Base-by-base conservation (phyloP, 2,888 invertebrate species). In the Scotopteryx bipunctaria region DNA sequence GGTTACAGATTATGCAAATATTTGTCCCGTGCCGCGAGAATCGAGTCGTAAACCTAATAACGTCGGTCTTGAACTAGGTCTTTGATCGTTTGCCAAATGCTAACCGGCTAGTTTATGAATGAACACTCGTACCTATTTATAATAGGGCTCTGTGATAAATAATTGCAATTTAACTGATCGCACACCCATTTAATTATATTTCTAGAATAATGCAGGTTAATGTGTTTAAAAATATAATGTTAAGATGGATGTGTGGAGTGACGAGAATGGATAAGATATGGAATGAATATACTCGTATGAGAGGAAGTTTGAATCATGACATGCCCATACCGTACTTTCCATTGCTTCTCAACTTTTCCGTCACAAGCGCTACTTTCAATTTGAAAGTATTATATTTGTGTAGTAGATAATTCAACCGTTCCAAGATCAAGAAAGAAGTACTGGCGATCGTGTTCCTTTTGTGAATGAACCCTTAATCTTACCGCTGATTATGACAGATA, bases 41-140 rank as follows among this genome's bases (percentile, higher is more conserved):
- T n/a, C 29, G 5, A 5, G 14, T 37, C 23, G 11, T 16, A 15
- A 38, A 27, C 27, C 16, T 27, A 16, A 15, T n/a, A n/a, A 17
- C n/a, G 8, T 11, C 27, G 32, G 37, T 36, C 25, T n/a, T 29
- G 29, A 41, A 27, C 11, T 23, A 14, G 19, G 32, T 52, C 58
- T 59, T 55, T 59, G 58, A 59, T 53, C 49, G 9, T 35, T 17
- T 49, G 58, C 58, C 58, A 59, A 59, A 17, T 44, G 48, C 37
- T 49, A 37, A 37, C 49, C 35, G 5, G 37, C 16, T 36, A 38
- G 52, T 43, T 44, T 45, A 51, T 57, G 57, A 54, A 57, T 57
- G 57, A 45, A 55, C 40, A 49, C 32, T 51, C 44, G 25, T 25
- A 25, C 29, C 19, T 37, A 33, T 40, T 47, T 47, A 44, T 57